phyloP scores from a whole-genome alignment of 2,888 invertebrate species.

The Luperina testacea region DNA sequence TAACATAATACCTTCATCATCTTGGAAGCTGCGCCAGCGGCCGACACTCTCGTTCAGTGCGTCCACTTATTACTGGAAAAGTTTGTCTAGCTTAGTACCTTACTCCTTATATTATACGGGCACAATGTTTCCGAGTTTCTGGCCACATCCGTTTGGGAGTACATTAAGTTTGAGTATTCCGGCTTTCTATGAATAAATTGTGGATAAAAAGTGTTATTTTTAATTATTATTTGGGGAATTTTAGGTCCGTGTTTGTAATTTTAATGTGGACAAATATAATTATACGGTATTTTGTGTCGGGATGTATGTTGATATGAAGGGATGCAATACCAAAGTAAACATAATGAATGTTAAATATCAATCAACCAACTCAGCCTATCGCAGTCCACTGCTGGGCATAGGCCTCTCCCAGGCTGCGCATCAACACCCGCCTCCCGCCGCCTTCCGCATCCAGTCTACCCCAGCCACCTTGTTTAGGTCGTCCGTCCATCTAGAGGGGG shows the following conservation, averaged over 20 bases:
- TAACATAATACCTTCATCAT: conserved; percentile 49
- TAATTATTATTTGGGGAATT: not conserved
- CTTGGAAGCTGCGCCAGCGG: conserved; percentile 36
- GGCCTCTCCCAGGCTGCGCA: no score
- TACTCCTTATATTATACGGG: conserved; percentile 3
- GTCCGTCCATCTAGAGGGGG: no score
- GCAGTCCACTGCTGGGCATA: no score
- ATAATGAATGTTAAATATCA: not conserved
- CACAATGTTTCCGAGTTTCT: conserved; percentile 1
- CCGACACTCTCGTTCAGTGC: conserved; percentile 27
- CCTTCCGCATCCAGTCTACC: no score
- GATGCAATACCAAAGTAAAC: not conserved
- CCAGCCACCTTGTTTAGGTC: no score
- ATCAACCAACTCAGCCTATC: no score
- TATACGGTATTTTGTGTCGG: no score
- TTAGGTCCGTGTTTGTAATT: not conserved
- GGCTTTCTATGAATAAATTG: conserved; percentile 1
- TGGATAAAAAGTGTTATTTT: not conserved
- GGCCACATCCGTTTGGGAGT: conserved; percentile 10
- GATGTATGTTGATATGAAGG: not conserved
- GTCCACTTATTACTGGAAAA: conserved; percentile 37
- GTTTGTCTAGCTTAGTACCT: conserved; percentile 22
- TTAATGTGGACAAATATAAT: not conserved
- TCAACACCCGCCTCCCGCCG: no score
- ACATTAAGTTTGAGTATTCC: conserved; percentile 6